phyloP scores from a whole-genome alignment of 1,140 invertebrate genomes.

The Microplitis demolitor region DNA sequence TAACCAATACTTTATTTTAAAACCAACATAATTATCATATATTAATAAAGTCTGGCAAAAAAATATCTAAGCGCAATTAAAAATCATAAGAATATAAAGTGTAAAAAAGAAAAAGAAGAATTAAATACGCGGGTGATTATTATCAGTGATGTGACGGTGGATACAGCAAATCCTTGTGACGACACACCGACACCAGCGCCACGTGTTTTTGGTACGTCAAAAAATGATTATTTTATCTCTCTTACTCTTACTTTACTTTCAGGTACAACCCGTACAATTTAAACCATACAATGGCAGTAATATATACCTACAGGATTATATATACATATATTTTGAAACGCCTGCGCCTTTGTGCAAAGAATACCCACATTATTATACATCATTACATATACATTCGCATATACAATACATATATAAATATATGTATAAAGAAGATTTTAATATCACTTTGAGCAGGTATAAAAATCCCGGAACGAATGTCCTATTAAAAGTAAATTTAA shows the following conservation, averaged over 20 bases:
- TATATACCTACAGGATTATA: background rate
- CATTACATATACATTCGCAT: too few species aligned
- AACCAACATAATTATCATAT: too few species aligned
- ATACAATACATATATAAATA: too few species aligned
- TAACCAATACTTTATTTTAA: too few species aligned
- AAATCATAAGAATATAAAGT: too few species aligned
- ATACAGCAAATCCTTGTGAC: background rate
- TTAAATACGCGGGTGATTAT: too few species aligned
- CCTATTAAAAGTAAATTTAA: background rate
- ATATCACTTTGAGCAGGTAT: background rate
- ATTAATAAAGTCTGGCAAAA: too few species aligned
- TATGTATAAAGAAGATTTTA: background rate
- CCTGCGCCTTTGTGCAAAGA: conserved; percentile 23
- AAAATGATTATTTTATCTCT: background rate
- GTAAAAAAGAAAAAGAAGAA: too few species aligned
- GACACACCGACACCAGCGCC: conserved; percentile 2
- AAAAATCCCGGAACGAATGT: conserved; percentile 19
- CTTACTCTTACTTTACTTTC: background rate
- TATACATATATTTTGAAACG: conserved; percentile 4
- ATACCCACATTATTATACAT: too few species aligned
- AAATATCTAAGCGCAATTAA: too few species aligned
- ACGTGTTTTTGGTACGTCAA: background rate
- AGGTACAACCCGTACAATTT: background rate
- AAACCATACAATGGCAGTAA: too few species aligned
- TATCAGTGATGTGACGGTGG: too few species aligned